Percentiles rank a stretch among this genome's conserved stretches.
These are phyloP conservation scores for Drosophila saltans DNA, from an alignment of 1,140 invertebrate species.

Conservation along the genomic window DNA sequence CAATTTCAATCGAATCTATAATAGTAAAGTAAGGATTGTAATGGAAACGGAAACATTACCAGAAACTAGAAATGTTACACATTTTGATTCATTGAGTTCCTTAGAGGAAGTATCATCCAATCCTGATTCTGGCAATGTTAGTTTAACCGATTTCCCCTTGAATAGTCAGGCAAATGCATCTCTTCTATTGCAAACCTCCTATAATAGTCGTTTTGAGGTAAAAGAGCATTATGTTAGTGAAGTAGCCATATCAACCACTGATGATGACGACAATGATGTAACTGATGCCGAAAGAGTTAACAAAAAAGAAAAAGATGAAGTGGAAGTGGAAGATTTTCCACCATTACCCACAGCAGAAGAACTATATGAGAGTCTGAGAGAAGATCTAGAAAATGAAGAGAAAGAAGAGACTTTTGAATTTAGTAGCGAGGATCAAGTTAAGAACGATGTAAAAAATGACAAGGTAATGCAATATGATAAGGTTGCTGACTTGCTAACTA, in stretches of 20 bases:
- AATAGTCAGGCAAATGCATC: slow-evolving; percentile 56
- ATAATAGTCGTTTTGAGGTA: slow-evolving; percentile 74
- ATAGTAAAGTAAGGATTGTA: slow-evolving; percentile 70
- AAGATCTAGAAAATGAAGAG: slow-evolving; percentile 38
- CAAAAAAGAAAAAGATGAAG: too few species aligned
- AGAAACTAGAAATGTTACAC: slow-evolving; percentile 26
- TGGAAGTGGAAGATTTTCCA: slow-evolving; percentile 57
- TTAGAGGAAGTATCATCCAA: slow-evolving; percentile 77
- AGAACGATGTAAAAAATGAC: background rate
- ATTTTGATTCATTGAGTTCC: slow-evolving; percentile 74
- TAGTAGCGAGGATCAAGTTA: background rate
- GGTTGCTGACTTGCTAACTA: slow-evolving; percentile 20
- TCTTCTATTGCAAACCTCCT: slow-evolving; percentile 55
- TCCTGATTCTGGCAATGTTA: slow-evolving; percentile 80
- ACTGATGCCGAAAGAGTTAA: slow-evolving; percentile 23
- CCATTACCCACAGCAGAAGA: slow-evolving; percentile 69
- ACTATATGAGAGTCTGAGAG: slow-evolving; percentile 63
- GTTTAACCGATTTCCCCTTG: slow-evolving; percentile 73
- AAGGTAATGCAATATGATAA: background rate
- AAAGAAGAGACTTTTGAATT: background rate
- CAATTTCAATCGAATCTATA: slow-evolving; percentile 78
- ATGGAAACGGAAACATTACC: slow-evolving; percentile 33
- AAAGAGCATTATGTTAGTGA: slow-evolving; percentile 66
- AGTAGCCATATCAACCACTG: slow-evolving; percentile 53
- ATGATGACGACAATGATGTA: slow-evolving; percentile 26